Conservation (phyloP, 2,797 vertebrate genomes). For the Sparidentex hasta region DNA sequence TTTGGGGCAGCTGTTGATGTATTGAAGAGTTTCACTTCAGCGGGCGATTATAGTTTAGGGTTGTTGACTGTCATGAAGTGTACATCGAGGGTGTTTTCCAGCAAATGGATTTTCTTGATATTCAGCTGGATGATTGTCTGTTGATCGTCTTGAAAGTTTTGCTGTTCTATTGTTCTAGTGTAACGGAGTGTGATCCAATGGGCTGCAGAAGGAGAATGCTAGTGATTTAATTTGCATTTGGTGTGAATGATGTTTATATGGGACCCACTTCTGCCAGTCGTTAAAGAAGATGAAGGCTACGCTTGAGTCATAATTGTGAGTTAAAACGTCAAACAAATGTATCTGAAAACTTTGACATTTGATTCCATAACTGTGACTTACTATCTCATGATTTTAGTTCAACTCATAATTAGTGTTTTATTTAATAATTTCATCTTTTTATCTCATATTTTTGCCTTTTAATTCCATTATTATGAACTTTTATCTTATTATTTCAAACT, state of each 20-base stretch:
- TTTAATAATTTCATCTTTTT: too few relatives aligned
- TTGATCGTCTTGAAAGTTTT: background rate
- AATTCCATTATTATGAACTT: too few relatives aligned
- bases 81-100: background rate
- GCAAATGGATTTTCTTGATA: conserved; percentile 3
- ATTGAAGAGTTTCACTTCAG: conserved; percentile 12
- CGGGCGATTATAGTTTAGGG: background rate
- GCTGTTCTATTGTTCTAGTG: conserved; percentile 35
- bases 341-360: too few relatives aligned
- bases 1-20: conserved; percentile 13
- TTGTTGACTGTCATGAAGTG: background rate
- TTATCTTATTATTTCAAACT: too few relatives aligned
- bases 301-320: too few relatives aligned
- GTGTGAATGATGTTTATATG: background rate
- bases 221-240: conserved; percentile 9
- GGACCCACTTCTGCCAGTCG: too few relatives aligned
- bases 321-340: too few relatives aligned
- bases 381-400: too few relatives aligned
- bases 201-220: conserved; percentile 10
- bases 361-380: too few relatives aligned
- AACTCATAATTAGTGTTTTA: too few relatives aligned
- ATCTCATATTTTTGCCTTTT: too few relatives aligned
- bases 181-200: background rate
- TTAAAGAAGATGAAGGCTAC: too few relatives aligned
- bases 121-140: background rate